These are phyloP conservation scores for Hepsetus odoe DNA, from an alignment of 2,113 vertebrate genomes.

Conservation along the genomic window DNA sequence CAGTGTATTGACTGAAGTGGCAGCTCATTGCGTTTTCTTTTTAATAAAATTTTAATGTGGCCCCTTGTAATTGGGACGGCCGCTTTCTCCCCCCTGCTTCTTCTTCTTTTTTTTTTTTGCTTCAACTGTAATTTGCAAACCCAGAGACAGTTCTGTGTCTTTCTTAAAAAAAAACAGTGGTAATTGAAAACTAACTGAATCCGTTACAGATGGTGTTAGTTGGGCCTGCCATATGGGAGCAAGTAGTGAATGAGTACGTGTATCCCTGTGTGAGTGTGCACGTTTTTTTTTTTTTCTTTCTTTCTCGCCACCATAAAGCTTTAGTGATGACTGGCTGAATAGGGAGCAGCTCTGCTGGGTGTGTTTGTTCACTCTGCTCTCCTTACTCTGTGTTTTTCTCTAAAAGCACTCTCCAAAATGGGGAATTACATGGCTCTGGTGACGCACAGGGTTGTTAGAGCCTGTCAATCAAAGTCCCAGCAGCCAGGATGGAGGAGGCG, in stretches of 20 bases:
- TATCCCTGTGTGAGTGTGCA: slow-evolving; percentile 14
- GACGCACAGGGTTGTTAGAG: slow-evolving; percentile 27
- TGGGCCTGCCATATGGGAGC: slow-evolving; percentile 32
- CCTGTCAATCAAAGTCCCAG: slow-evolving; percentile 42
- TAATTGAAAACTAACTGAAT: slow-evolving; percentile 26
- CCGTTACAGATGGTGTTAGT: slow-evolving; percentile 35
- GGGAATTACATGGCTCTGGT: slow-evolving; percentile 14
- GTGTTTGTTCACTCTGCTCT: slow-evolving; percentile 8
- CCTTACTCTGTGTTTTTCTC: slow-evolving; percentile 27
- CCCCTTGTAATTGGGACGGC: slow-evolving; percentile 69
- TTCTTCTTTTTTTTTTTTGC: slow-evolving; percentile 40
- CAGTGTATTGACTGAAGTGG: slow-evolving; percentile 78
- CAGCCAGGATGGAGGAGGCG: slow-evolving; percentile 3
- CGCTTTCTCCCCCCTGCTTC: slow-evolving; percentile 33
- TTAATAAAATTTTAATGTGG: slow-evolving; percentile 79
- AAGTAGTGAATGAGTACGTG: background rate
- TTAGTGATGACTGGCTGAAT: slow-evolving; percentile 36
- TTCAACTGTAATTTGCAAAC: background rate
- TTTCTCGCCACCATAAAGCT: slow-evolving; percentile 4
- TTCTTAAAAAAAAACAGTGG: slow-evolving; percentile 23
- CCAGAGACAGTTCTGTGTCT: slow-evolving; percentile 6
- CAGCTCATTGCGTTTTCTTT: slow-evolving; percentile 71
- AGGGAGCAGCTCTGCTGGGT: slow-evolving; percentile 27
- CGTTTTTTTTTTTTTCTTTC: background rate
- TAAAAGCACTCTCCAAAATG: slow-evolving; percentile 30